A percentile compares a stretch with the other conserved stretches of the same genome.
Evolutionary conservation across 2,797 vertebrate species (phyloP).

Genomic region (Hemibagrus guttatus): DNA sequence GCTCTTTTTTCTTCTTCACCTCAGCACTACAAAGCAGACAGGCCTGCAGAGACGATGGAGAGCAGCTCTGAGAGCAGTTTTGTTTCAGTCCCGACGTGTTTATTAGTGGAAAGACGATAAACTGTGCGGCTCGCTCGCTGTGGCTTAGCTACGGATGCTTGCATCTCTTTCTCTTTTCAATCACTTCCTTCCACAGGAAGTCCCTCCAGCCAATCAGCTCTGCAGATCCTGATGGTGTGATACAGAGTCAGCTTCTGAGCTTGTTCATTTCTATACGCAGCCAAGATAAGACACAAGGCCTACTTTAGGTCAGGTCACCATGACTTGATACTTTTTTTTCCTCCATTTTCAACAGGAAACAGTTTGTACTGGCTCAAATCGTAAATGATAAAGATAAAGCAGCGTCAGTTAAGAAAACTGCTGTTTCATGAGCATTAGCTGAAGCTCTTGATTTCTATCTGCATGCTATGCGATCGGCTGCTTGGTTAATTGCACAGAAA

Average conservation of each 20-base stretch:
- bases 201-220: slow-evolving; percentile 60
- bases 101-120: slow-evolving; percentile 16
- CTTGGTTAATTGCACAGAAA: too few relatives aligned
- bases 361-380: neutral
- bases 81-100: slow-evolving; percentile 6
- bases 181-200: slow-evolving; percentile 78
- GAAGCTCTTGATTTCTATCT: neutral
- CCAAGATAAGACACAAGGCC: slow-evolving; percentile 8
- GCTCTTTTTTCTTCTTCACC: neutral
- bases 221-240: slow-evolving; percentile 34
- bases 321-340: neutral
- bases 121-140: neutral
- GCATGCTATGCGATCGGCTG: neutral
- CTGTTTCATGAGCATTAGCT: too few relatives aligned
- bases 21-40: neutral
- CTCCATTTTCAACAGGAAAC: neutral
- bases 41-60: neutral
- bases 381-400: neutral
- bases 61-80: neutral
- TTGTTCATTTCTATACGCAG: neutral
- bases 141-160: slow-evolving; percentile 33
- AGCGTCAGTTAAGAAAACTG: neutral
- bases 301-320: slow-evolving; percentile 8
- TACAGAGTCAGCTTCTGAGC: slow-evolving; percentile 11
- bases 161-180: slow-evolving; percentile 59